Conservation (phyloP, 2,113 vertebrate species). For the Atractosteus spatula region DNA sequence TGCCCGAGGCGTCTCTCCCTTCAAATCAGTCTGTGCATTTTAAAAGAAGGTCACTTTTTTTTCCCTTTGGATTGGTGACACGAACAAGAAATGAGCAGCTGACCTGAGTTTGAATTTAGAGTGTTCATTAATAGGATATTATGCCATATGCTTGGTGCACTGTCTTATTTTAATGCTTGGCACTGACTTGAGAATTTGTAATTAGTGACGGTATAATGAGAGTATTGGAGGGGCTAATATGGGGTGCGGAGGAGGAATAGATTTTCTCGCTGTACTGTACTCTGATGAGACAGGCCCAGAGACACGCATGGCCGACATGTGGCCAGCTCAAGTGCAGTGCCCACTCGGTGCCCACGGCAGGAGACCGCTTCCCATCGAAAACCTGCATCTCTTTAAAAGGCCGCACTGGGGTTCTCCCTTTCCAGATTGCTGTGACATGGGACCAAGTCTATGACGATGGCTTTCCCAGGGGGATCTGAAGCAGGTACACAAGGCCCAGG, state of each 20-base stretch:
- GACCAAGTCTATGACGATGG: too few species aligned
- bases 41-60: conserved; percentile 76
- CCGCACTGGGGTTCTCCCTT: too few species aligned
- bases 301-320: too few species aligned
- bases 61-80: conserved; percentile 80
- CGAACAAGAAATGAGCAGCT: conserved; percentile 86
- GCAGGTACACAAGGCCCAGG: too few species aligned
- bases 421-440: too few species aligned
- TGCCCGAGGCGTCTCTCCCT: conserved; percentile 56
- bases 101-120: conserved; percentile 99
- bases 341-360: conserved; percentile 13
- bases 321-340: too few species aligned
- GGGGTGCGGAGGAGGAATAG: conserved; percentile 75
- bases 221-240: conserved; percentile 88
- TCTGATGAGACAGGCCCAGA: conserved; percentile 4
- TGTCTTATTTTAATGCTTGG: conserved; percentile 92
- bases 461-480: too few species aligned
- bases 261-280: conserved; percentile 64
- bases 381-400: background rate
- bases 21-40: conserved; percentile 74
- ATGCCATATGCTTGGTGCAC: conserved; percentile 97
- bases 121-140: conserved; percentile 99
- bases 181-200: conserved; percentile 96
- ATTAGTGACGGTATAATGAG: conserved; percentile 98
- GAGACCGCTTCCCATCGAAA: conserved; percentile 17